Evolutionary conservation across 2,888 invertebrate species (phyloP).

Genomic region (Ophioninae sp.): DNA sequence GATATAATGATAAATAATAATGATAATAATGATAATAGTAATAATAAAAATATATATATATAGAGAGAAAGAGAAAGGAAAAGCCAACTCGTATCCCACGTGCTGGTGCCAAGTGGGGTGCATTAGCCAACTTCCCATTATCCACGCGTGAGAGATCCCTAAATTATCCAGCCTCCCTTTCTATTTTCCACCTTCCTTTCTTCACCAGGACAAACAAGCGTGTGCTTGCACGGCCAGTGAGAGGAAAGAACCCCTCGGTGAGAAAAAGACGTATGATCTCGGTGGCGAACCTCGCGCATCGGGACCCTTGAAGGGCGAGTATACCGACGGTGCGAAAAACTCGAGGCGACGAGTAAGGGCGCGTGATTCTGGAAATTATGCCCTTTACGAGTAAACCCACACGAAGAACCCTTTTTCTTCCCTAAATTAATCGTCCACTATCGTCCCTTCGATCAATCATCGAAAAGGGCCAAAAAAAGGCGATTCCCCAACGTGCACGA

Average conservation of each 20-base stretch:
- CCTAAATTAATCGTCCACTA: constrained; percentile 31
- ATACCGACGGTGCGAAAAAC: constrained; percentile 48
- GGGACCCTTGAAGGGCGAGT: constrained; percentile 35
- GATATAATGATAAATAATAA: too few relatives aligned
- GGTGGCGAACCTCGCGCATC: constrained; percentile 31
- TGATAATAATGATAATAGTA: too few relatives aligned
- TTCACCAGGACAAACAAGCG: constrained; percentile 31
- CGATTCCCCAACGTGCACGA: background rate
- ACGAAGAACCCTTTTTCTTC: constrained; percentile 16
- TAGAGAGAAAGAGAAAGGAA: constrained; percentile 18
- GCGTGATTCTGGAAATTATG: constrained; percentile 63
- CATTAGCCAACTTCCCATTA: constrained; percentile 80
- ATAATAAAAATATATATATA: too few relatives aligned
- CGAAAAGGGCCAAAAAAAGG: background rate
- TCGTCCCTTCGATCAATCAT: constrained; percentile 27
- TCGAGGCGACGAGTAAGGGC: constrained; percentile 53
- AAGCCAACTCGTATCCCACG: constrained; percentile 72
- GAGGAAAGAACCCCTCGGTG: constrained; percentile 70
- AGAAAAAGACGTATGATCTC: constrained; percentile 78
- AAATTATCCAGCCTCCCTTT: constrained; percentile 75
- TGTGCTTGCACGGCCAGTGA: constrained; percentile 60
- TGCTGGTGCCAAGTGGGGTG: constrained; percentile 77
- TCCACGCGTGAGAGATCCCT: constrained; percentile 80
- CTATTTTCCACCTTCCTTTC: constrained; percentile 28
- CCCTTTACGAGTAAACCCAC: constrained; percentile 5